phyloP scores from a whole-genome alignment of 1,140 invertebrate species.

The Calycopis cecrops region DNA sequence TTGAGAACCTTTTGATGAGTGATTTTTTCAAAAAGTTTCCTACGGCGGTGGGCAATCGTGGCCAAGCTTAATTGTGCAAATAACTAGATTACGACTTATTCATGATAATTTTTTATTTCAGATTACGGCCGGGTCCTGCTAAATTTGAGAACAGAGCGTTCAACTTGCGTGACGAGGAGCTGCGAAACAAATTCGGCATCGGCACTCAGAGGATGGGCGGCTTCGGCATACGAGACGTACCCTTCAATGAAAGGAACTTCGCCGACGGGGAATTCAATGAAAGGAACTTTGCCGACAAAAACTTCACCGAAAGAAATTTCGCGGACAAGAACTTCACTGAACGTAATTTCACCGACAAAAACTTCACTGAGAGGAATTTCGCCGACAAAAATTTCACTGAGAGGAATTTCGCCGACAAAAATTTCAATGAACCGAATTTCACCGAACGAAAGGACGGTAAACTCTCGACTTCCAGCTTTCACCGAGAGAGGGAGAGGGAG shows the following conservation, averaged over 20 bases:
- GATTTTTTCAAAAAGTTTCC: no score
- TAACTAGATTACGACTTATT: no score
- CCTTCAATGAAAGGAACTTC: conserved; percentile 58
- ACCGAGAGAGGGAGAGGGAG: conserved; percentile 62
- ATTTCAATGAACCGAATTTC: conserved; percentile 57
- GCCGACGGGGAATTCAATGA: conserved; percentile 48
- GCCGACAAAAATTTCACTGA: conserved; percentile 46
- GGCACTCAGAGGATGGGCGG: conserved; percentile 63
- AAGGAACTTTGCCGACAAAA: conserved; percentile 47
- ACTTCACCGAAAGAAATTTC: conserved; percentile 44
- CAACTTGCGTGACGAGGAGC: conserved; percentile 58
- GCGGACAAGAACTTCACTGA: conserved; percentile 45
- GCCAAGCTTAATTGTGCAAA: no score
- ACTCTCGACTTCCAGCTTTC: conserved; percentile 67
- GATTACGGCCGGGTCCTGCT: conserved; percentile 44
- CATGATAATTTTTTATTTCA: conserved; percentile 37
- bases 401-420: conserved; percentile 42
- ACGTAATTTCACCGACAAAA: conserved; percentile 52
- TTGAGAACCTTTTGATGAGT: no score
- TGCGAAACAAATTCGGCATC: conserved; percentile 57
- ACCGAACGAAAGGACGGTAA: conserved; percentile 63
- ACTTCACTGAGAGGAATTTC: conserved; percentile 51
- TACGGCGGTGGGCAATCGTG: no score
- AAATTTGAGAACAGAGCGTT: conserved; percentile 61
- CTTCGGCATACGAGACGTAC: conserved; percentile 58